Percentiles rank a stretch among this genome's conserved stretches.
Conservation (phyloP, 2,797 vertebrate genomes). For the Pygocentrus nattereri region DNA sequence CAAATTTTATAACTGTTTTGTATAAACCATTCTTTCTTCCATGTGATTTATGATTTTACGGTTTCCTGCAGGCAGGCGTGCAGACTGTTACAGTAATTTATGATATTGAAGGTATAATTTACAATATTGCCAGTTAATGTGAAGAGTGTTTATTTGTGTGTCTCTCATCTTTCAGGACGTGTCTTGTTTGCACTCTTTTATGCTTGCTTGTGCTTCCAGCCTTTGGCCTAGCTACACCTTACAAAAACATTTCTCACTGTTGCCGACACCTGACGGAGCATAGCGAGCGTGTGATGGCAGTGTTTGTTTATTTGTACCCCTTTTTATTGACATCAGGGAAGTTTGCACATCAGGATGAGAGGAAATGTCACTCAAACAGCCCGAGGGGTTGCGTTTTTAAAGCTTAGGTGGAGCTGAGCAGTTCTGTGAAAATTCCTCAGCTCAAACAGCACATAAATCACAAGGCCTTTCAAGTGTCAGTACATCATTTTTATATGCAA, state of each 20-base stretch:
- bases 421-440: not conserved
- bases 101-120: not conserved
- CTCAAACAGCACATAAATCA: not conserved
- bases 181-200: not conserved
- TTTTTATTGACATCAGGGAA: conserved; percentile 9
- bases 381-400: conserved; percentile 21
- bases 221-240: not conserved
- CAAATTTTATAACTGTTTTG: not conserved
- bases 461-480: not conserved
- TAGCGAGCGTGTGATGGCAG: not conserved
- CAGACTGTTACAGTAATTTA: not conserved
- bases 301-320: not conserved
- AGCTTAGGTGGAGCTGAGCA: not conserved
- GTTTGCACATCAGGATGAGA: not conserved
- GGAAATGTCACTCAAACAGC: conserved; percentile 3
- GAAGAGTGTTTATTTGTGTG: not conserved
- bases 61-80: not conserved
- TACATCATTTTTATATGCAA: not conserved
- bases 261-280: not conserved
- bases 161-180: not conserved
- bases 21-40: not conserved
- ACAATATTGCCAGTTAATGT: not conserved
- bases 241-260: not conserved
- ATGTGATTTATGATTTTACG: not conserved
- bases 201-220: not conserved